These are phyloP conservation scores for Eilema sororculum DNA, from an alignment of 2,888 invertebrate genomes.

Conservation along the genomic window DNA sequence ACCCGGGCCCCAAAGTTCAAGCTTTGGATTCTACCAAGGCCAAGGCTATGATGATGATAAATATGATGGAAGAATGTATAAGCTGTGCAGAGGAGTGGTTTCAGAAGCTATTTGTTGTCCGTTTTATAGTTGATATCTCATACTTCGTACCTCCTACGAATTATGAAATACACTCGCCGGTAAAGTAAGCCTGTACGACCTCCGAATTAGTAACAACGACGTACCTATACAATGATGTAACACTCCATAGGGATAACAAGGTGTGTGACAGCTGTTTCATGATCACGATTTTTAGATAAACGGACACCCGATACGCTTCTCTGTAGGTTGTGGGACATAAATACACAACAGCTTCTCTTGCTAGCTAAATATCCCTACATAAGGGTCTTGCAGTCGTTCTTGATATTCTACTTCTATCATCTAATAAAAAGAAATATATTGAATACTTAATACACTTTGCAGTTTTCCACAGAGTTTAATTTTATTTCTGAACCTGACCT, in stretches of 20 bases:
- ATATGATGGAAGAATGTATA: no score
- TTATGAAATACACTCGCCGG: no score
- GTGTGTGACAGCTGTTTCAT: not conserved
- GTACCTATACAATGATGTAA: not conserved
- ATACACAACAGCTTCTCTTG: not conserved
- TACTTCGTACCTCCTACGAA: not conserved
- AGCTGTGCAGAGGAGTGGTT: not conserved
- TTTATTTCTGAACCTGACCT: no score
- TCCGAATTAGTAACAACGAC: not conserved
- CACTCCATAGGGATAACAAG: not conserved
- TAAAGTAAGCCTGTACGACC: not conserved
- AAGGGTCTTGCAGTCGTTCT: not conserved
- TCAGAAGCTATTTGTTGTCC: not conserved
- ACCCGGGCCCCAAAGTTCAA: not conserved
- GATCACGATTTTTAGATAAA: not conserved
- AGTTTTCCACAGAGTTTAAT: no score
- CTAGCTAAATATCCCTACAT: not conserved
- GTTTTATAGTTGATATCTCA: not conserved
- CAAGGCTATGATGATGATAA: not conserved
- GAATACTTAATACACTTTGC: no score
- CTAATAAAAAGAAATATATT: no score
- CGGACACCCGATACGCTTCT: not conserved
- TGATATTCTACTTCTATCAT: not conserved
- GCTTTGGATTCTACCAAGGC: not conserved
- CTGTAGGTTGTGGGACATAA: not conserved